phyloP scores from a whole-genome alignment of 2,888 invertebrate genomes.

The Megamerina dolium region DNA sequence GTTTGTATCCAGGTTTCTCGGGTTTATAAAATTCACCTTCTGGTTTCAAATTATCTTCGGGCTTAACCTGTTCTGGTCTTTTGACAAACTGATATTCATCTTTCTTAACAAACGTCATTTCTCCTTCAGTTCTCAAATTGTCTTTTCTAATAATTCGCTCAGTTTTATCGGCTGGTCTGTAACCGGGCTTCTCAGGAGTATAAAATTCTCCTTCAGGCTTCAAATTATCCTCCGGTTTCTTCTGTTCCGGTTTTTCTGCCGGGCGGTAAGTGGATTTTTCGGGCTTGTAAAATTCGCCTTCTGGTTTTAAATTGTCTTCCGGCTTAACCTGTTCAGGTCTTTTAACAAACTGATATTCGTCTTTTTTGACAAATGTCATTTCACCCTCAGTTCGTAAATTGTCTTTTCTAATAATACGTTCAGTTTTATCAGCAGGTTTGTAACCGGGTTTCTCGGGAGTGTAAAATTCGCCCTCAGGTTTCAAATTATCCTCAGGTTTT shows the following conservation, averaged over 20 bases:
- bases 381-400: conserved; percentile 58
- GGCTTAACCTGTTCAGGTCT: conserved; percentile 48
- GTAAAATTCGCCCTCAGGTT: conserved; percentile 56
- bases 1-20: conserved; percentile 38
- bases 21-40: conserved; percentile 56
- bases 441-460: conserved; percentile 39
- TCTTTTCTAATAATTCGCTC: conserved; percentile 45
- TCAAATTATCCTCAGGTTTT: conserved; percentile 50
- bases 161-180: conserved; percentile 51
- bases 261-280: conserved; percentile 31
- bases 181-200: conserved; percentile 47
- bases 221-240: conserved; percentile 54
- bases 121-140: conserved; percentile 55
- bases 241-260: conserved; percentile 56
- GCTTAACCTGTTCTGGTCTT: conserved; percentile 49
- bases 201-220: conserved; percentile 56
- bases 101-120: conserved; percentile 53
- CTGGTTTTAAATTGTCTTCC: conserved; percentile 54
- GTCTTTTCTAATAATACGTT: conserved; percentile 45
- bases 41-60: conserved; percentile 54
- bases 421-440: conserved; percentile 31
- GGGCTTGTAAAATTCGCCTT: conserved; percentile 53
- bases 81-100: conserved; percentile 51
- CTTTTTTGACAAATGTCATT: conserved; percentile 50
- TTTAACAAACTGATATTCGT: conserved; percentile 49